These are phyloP conservation scores for Chymomyza fuscimana DNA, from an alignment of 2,888 invertebrate genomes.

Conservation along the genomic window DNA sequence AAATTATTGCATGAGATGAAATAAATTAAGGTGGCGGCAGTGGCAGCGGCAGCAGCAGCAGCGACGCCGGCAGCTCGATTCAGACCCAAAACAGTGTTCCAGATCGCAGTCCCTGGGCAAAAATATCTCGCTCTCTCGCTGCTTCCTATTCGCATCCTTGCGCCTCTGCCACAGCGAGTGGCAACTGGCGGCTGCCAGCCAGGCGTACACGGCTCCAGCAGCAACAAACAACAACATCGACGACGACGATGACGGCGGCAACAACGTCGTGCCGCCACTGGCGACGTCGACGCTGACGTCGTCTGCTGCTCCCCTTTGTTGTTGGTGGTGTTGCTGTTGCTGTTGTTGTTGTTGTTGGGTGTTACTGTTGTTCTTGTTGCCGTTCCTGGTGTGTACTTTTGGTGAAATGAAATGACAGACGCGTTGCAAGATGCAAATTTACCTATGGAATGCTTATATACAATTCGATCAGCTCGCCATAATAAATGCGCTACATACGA, in stretches of 20 bases:
- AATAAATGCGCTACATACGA: not conserved
- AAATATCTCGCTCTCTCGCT: conserved; percentile 51
- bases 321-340: conserved; percentile 35
- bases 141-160: conserved; percentile 74
- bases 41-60: conserved; percentile 52
- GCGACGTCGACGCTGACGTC: conserved; percentile 53
- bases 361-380: conserved; percentile 36
- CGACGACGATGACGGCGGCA: conserved; percentile 43
- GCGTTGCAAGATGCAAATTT: conserved; percentile 71
- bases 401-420: conserved; percentile 75
- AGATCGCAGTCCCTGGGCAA: conserved; percentile 35
- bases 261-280: conserved; percentile 51
- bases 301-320: conserved; percentile 34
- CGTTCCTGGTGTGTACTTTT: conserved; percentile 60
- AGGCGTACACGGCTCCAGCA: conserved; percentile 68
- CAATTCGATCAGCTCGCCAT: not conserved
- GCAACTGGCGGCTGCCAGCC: conserved; percentile 57
- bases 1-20: conserved; percentile 77
- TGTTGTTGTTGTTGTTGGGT: conserved; percentile 35
- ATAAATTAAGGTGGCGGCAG: conserved; percentile 77
- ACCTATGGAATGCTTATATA: conserved; percentile 66
- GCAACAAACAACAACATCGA: conserved; percentile 22
- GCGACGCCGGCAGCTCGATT: conserved; percentile 16
- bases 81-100: conserved; percentile 5
- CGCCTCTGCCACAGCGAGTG: conserved; percentile 41